phyloP scores from a whole-genome alignment of 2,888 invertebrate genomes.

The Cybosia mesomella region DNA sequence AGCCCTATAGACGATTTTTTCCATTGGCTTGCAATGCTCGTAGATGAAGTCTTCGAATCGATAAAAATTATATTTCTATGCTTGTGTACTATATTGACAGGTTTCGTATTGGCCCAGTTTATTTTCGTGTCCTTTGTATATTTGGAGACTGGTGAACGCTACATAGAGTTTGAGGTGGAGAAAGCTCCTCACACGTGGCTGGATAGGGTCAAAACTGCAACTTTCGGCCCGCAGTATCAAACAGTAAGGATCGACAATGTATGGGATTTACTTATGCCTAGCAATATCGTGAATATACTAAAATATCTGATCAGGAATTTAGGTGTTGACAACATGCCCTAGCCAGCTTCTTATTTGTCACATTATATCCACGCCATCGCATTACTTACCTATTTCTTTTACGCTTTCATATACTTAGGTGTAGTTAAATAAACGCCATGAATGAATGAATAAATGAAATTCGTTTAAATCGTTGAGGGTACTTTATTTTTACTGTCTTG shows the following conservation, averaged over 20 bases:
- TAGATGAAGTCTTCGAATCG: conserved; percentile 13
- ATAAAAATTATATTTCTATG: conserved; percentile 65
- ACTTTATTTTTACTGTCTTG: neutral
- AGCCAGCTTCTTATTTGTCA: neutral
- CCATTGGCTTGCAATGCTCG: neutral
- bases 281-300: conserved; percentile 65
- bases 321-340: conserved; percentile 9
- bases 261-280: conserved; percentile 60
- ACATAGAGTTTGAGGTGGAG: conserved; percentile 64
- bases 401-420: neutral
- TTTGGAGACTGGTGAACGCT: conserved; percentile 62
- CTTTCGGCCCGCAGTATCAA: conserved; percentile 64
- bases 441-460: too few relatives aligned
- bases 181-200: conserved; percentile 59
- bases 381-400: neutral
- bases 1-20: neutral
- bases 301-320: conserved; percentile 56
- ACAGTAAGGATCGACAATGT: conserved; percentile 65
- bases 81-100: conserved; percentile 59
- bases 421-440: too few relatives aligned
- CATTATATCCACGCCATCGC: neutral
- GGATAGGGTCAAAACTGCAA: conserved; percentile 58
- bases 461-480: too few relatives aligned
- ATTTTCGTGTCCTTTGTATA: conserved; percentile 62
- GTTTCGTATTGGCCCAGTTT: conserved; percentile 59